These are phyloP conservation scores for Echinops telfairi DNA, from an alignment of 2,113 vertebrate species.

Conservation along the genomic window DNA sequence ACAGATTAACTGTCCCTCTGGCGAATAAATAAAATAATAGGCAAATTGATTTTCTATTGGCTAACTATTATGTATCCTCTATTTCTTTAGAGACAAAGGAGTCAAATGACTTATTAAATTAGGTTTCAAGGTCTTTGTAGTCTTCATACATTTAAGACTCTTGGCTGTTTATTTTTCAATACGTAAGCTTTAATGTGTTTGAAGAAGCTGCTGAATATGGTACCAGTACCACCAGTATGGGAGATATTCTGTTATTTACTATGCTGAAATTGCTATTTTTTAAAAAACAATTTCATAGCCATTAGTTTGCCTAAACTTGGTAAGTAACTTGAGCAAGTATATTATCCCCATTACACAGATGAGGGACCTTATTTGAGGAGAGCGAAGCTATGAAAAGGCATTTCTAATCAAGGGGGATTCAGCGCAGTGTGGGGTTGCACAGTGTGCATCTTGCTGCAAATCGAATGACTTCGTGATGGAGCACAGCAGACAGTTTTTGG, in stretches of 20 bases:
- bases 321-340: background rate
- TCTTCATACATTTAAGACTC: background rate
- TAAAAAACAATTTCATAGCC: constrained; percentile 3
- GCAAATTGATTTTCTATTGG: background rate
- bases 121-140: background rate
- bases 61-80: background rate
- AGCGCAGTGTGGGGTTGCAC: background rate
- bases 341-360: background rate
- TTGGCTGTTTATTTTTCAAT: constrained; percentile 8
- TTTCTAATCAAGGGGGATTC: background rate
- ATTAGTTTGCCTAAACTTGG: background rate
- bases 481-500: background rate
- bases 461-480: background rate
- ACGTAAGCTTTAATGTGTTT: background rate
- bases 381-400: background rate
- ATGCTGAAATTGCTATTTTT: background rate
- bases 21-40: constrained; percentile 16
- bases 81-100: constrained; percentile 1
- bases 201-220: background rate
- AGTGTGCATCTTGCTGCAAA: background rate
- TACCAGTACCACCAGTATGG: background rate
- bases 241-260: constrained; percentile 16
- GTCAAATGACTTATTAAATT: constrained; percentile 6
- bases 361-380: background rate
- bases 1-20: background rate